These are phyloP conservation scores for human (Homo sapiens) DNA, from an alignment of 2,113 vertebrate genomes.

Conservation along the genomic window GRCh38 chr5:111479501-111480000, in stretches of 20 bases:
- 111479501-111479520: not conserved
- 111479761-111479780: not conserved
- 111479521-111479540: not conserved
- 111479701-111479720: not conserved
- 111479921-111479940: not conserved
- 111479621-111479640: not conserved
- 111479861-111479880: not conserved
- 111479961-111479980: not conserved
- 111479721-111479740: not conserved
- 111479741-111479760: not conserved
- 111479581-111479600: not conserved
- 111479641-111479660: not conserved
- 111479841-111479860: not conserved
- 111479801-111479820: not conserved
- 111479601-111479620: not conserved
- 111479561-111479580: not conserved
- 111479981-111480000: not conserved
- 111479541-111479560: not conserved
- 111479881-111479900: not conserved
- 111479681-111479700: not conserved
- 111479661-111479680: not conserved
- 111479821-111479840: not conserved
- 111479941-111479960: not conserved
- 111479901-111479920: not conserved
- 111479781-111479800: fast-evolving